Evolutionary conservation across 1,140 invertebrate genomes (phyloP).

Genomic region (Drosophila ironensis): DNA sequence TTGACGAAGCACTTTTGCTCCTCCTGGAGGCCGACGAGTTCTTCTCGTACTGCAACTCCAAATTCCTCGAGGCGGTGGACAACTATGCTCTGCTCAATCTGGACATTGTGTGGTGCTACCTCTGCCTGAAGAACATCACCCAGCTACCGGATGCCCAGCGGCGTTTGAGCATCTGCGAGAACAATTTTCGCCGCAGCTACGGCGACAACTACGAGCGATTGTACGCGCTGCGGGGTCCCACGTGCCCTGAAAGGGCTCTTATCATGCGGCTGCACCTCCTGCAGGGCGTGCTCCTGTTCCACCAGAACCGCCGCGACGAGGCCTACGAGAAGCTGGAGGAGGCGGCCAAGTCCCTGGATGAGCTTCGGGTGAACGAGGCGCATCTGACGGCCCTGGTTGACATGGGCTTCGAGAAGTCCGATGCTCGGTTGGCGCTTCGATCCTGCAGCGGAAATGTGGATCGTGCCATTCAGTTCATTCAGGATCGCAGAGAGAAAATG

Average conservation of each 20-base stretch:
- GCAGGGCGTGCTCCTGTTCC: constrained; percentile 89
- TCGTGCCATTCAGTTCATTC: constrained; percentile 86
- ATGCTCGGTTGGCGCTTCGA: constrained; percentile 86
- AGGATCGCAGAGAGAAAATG: constrained; percentile 83
- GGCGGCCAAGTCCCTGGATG: constrained; percentile 85
- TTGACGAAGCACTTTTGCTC: constrained; percentile 87
- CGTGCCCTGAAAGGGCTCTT: constrained; percentile 87
- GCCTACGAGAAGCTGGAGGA: constrained; percentile 84
- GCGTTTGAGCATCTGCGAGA: constrained; percentile 86
- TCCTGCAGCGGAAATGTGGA: constrained; percentile 85
- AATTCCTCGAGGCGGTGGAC: constrained; percentile 87
- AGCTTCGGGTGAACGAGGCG: constrained; percentile 85
- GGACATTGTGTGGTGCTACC: constrained; percentile 93
- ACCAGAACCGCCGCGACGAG: constrained; percentile 86
- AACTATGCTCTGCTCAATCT: constrained; percentile 91
- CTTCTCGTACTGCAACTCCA: constrained; percentile 87
- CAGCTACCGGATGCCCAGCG: constrained; percentile 88
- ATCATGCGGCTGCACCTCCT: constrained; percentile 89
- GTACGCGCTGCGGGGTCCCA: constrained; percentile 85
- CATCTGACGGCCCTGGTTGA: constrained; percentile 83
- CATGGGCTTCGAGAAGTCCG: constrained; percentile 85
- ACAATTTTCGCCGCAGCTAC: constrained; percentile 86
- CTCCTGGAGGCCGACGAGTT: constrained; percentile 89
- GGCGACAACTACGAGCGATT: constrained; percentile 87
- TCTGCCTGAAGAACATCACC: constrained; percentile 86